Percentiles rank a stretch among this genome's conserved stretches.
Conservation (phyloP, 2,888 invertebrate species). For the Gasteruption jaculator region DNA sequence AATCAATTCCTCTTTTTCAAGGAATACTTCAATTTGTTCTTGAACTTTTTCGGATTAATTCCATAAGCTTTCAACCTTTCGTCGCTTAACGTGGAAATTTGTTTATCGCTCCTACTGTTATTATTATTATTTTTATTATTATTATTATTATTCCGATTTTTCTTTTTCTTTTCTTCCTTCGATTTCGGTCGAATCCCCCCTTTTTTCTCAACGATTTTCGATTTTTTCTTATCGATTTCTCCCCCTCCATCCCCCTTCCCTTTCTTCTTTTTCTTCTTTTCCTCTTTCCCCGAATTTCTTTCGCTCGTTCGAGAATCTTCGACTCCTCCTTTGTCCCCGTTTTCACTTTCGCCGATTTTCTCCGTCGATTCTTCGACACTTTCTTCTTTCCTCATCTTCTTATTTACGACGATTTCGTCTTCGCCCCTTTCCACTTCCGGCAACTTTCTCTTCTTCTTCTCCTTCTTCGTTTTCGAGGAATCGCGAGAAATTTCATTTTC, state of each 20-base stretch:
- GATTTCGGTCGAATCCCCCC: slow-evolving; percentile 27
- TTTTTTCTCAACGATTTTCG: slow-evolving; percentile 18
- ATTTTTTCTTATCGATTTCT: slow-evolving; percentile 8
- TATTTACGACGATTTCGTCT: slow-evolving; percentile 14
- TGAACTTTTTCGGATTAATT: slow-evolving; percentile 85
- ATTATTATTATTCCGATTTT: slow-evolving; percentile 9
- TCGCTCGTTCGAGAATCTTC: slow-evolving; percentile 14
- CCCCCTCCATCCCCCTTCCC: slow-evolving; percentile 14
- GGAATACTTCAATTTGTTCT: slow-evolving; percentile 69
- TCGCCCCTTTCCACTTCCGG: slow-evolving; percentile 30
- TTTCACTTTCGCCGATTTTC: slow-evolving; percentile 23
- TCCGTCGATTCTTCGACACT: slow-evolving; percentile 20
- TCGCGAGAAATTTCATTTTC: no score
- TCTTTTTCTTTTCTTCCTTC: slow-evolving; percentile 42
- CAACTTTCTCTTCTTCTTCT: no score
- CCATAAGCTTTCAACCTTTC: slow-evolving; percentile 87
- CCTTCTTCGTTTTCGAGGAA: no score
- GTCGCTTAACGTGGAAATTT: slow-evolving; percentile 55
- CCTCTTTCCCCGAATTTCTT: slow-evolving; percentile 14
- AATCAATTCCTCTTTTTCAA: slow-evolving; percentile 51
- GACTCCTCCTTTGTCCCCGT: slow-evolving; percentile 23
- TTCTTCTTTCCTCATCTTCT: slow-evolving; percentile 18
- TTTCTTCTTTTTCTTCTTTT: slow-evolving; percentile 17
- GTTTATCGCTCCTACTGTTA: slow-evolving; percentile 14
- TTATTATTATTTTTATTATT: slow-evolving; percentile 30